Evolutionary conservation across 2,888 invertebrate genomes (phyloP).

Genomic region (Drosophila suboccidentalis): DNA sequence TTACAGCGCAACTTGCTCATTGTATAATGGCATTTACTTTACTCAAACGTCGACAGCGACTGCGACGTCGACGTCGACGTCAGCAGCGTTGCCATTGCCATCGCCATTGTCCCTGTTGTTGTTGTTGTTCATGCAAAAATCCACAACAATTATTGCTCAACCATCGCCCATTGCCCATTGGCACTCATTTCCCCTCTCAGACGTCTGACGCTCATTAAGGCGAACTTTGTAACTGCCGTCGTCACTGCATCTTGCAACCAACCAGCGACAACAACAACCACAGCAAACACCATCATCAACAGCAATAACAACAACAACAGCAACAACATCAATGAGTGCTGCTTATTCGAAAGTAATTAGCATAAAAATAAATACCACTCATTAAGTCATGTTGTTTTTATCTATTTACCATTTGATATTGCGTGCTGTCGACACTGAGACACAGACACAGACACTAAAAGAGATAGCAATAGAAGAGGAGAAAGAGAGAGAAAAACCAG

Average conservation of each 20-base stretch:
- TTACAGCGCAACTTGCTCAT: conserved; percentile 72
- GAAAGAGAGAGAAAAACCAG: neutral
- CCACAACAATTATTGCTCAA: conserved; percentile 67
- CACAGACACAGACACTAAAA: neutral
- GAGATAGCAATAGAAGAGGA: neutral
- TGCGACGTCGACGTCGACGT: neutral
- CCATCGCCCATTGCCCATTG: conserved; percentile 43
- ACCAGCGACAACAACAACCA: conserved; percentile 13
- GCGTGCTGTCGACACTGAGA: conserved; percentile 35
- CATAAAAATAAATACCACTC: conserved; percentile 80
- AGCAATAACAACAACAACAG: conserved; percentile 1
- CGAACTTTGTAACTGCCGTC: conserved; percentile 46
- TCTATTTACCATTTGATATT: conserved; percentile 75
- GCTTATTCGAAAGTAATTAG: conserved; percentile 79
- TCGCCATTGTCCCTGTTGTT: conserved; percentile 10
- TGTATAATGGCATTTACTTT: conserved; percentile 76
- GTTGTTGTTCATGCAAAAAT: conserved; percentile 36
- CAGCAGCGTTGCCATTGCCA: conserved; percentile 1
- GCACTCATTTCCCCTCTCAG: conserved; percentile 16
- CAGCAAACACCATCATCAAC: conserved; percentile 9
- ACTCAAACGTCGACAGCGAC: conserved; percentile 52
- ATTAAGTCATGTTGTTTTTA: conserved; percentile 80
- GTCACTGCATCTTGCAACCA: conserved; percentile 41
- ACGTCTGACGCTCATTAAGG: conserved; percentile 63
- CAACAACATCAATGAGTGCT: conserved; percentile 25